Percentiles rank a stretch among this genome's conserved stretches.
Conservation (phyloP, 2,797 vertebrate species). For the Arrhamphus sclerolepis region DNA sequence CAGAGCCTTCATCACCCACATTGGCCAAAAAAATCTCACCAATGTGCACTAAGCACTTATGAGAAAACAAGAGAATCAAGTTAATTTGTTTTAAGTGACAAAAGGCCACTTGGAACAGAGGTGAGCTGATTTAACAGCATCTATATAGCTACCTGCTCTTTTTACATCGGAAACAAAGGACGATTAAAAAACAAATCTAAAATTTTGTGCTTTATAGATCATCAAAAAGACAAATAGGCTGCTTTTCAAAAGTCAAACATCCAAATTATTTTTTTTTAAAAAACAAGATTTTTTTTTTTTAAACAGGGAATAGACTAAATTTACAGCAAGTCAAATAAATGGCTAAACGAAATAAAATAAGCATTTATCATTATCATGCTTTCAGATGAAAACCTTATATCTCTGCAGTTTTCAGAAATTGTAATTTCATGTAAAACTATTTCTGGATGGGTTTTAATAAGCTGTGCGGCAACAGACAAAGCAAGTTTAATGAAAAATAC, state of each 20-base stretch:
- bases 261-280: conserved; percentile 15
- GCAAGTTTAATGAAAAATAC: background rate
- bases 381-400: conserved; percentile 9
- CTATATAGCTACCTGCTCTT: conserved; percentile 7
- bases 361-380: background rate
- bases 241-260: conserved; percentile 28
- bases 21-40: conserved; percentile 17
- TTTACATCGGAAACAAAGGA: conserved; percentile 41
- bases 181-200: conserved; percentile 5
- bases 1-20: conserved; percentile 3
- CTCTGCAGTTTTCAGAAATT: background rate
- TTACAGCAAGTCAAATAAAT: conserved; percentile 68
- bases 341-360: conserved; percentile 32
- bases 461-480: background rate
- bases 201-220: conserved; percentile 58
- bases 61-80: conserved; percentile 20
- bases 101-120: conserved; percentile 72
- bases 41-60: conserved; percentile 26
- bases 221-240: conserved; percentile 26
- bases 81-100: conserved; percentile 48
- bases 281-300: conserved; percentile 4
- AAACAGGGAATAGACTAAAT: conserved; percentile 7
- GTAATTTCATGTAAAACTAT: background rate
- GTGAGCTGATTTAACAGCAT: conserved; percentile 48
- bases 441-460: conserved; percentile 16